Conservation (phyloP, 1,140 invertebrate genomes). For the Bombus terrestris region DNA sequence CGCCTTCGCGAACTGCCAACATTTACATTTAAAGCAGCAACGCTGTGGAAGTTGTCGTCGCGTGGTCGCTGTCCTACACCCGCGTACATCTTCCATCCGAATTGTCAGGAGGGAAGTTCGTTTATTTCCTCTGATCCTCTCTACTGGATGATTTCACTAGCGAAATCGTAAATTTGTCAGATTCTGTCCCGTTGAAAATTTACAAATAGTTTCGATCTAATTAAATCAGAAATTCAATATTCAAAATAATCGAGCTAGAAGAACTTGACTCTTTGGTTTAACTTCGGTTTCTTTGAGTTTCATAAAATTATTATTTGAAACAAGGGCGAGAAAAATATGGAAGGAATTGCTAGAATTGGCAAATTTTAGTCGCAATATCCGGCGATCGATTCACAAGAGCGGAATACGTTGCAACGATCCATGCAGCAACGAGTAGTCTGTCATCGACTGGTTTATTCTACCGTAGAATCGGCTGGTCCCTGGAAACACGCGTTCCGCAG, state of each 20-base stretch:
- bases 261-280: no score
- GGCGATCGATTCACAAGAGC: no score
- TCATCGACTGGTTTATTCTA: neutral
- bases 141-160: neutral
- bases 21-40: slow-evolving; percentile 17
- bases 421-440: neutral
- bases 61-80: neutral
- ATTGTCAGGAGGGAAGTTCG: neutral
- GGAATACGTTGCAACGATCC: neutral
- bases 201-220: neutral
- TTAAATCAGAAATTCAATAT: neutral
- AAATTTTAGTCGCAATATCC: no score
- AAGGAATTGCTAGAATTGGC: no score
- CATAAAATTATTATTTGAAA: no score
- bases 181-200: neutral
- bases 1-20: neutral
- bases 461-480: neutral
- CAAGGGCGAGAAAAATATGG: no score
- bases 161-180: neutral
- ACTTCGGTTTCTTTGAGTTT: no score
- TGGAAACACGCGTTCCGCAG: neutral
- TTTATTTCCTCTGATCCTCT: neutral
- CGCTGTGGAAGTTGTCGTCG: no score
- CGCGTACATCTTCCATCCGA: neutral
- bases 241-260: no score